phyloP scores from a whole-genome alignment of 2,888 invertebrate genomes.

The Amphipoea oculea region DNA sequence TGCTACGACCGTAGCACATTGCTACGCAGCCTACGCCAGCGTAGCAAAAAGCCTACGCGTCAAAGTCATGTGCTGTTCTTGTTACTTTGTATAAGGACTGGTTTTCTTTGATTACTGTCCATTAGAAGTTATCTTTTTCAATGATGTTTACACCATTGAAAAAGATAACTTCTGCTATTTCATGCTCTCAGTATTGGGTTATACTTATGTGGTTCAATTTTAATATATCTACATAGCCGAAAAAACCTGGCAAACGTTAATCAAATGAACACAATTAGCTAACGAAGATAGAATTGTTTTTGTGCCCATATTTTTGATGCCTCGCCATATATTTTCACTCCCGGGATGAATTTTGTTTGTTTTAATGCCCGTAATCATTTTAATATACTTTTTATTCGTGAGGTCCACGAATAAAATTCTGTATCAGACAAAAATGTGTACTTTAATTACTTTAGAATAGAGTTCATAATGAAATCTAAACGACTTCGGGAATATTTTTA shows the following conservation, averaged over 20 bases:
- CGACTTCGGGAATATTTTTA: constrained; percentile 37
- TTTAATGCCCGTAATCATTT: constrained; percentile 56
- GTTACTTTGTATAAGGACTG: background rate
- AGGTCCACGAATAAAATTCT: constrained; percentile 34
- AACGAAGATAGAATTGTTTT: constrained; percentile 65
- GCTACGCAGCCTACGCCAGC: constrained; percentile 36
- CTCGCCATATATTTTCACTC: constrained; percentile 50
- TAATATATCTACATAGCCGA: background rate
- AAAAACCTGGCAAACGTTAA: constrained; percentile 48
- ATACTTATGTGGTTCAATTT: constrained; percentile 25
- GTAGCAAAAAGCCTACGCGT: constrained; percentile 20
- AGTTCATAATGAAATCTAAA: constrained; percentile 41
- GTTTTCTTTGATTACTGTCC: background rate
- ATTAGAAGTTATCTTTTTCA: too few relatives aligned
- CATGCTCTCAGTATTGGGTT: background rate
- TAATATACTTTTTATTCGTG: constrained; percentile 49
- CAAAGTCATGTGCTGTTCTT: background rate
- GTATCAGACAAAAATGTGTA: constrained; percentile 37
- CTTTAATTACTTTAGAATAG: constrained; percentile 51
- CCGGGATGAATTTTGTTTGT: constrained; percentile 53
- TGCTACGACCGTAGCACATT: constrained; percentile 37
- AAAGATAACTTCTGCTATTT: constrained; percentile 12
- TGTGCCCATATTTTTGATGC: constrained; percentile 58
- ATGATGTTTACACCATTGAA: background rate
- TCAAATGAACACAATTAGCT: constrained; percentile 63